Evolutionary conservation across 1,140 invertebrate species (phyloP).

Genomic region (Pseudomyrmex dendroicus): DNA sequence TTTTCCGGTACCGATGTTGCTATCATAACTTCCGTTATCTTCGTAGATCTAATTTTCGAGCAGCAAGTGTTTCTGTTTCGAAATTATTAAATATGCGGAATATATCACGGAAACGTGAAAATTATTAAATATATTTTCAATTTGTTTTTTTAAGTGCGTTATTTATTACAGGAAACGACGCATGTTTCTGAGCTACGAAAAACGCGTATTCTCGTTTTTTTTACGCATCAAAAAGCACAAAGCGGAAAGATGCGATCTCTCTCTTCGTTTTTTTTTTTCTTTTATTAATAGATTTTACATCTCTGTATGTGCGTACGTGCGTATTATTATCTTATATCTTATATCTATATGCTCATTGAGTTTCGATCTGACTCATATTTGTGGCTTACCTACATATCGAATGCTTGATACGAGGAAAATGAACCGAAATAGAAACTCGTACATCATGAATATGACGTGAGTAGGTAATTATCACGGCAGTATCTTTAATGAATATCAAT

Average conservation of each 20-base stretch:
- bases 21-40: neutral
- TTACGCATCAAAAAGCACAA: neutral
- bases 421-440: slow-evolving; percentile 1
- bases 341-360: neutral
- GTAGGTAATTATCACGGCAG: neutral
- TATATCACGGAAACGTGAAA: neutral
- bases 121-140: neutral
- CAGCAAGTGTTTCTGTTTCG: neutral
- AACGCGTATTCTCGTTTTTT: no score
- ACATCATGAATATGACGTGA: neutral
- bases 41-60: neutral
- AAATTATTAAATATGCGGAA: neutral
- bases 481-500: slow-evolving; percentile 11
- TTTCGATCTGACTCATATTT: neutral
- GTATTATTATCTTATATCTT: no score
- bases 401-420: neutral
- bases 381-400: neutral
- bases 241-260: neutral
- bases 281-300: neutral
- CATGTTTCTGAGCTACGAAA: neutral
- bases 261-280: neutral
- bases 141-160: neutral
- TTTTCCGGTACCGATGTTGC: neutral
- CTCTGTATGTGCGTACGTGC: no score
- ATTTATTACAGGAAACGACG: neutral